These are phyloP conservation scores for Corapipo altera DNA, from an alignment of 2,113 vertebrate species.

Conservation along the genomic window DNA sequence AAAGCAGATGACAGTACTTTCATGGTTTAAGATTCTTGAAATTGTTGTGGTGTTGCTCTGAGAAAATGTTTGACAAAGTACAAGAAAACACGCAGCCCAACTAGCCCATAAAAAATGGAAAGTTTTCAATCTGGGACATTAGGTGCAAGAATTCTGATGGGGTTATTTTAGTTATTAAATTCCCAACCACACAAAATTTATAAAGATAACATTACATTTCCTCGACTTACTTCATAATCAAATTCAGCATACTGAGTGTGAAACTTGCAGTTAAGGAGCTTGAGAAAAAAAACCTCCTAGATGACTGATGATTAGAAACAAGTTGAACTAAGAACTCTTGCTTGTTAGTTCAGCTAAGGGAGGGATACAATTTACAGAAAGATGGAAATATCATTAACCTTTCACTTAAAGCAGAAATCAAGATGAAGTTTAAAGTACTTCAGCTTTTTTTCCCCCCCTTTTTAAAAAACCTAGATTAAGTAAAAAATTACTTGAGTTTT, in stretches of 20 bases:
- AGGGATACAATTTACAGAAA: neutral
- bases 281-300: neutral
- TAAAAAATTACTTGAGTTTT: neutral
- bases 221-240: neutral
- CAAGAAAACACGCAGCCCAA: neutral
- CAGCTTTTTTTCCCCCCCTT: neutral
- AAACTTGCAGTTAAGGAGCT: neutral
- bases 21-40: neutral
- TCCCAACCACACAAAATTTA: neutral
- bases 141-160: neutral
- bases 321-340: neutral
- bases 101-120: neutral
- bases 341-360: neutral
- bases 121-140: neutral
- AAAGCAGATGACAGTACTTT: constrained; percentile 6
- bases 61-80: neutral
- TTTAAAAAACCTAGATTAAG: neutral
- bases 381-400: neutral
- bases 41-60: neutral
- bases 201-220: neutral
- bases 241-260: neutral
- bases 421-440: neutral
- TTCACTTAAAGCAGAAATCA: neutral
- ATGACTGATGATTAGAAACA: neutral
- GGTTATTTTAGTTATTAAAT: neutral